Evolutionary conservation across 2,113 vertebrate species (phyloP).

Genomic region (Petrocephalus microphthalmus): DNA sequence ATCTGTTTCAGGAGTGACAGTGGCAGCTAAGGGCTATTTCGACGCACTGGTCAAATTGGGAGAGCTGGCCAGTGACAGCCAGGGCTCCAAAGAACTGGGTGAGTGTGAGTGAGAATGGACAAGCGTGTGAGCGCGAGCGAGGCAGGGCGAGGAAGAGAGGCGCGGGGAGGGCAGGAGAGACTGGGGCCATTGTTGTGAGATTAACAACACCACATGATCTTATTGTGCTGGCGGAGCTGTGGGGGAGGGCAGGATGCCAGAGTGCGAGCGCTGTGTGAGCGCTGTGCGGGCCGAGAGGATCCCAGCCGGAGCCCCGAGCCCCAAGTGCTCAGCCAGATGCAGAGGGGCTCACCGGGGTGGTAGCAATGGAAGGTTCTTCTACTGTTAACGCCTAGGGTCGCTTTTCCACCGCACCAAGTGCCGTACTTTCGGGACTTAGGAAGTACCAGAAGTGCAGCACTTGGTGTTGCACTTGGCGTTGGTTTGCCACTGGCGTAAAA

Average conservation of each 20-base stretch:
- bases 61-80: slow-evolving; percentile 75
- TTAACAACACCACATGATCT: slow-evolving; percentile 77
- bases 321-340: slow-evolving; percentile 31
- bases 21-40: slow-evolving; percentile 78
- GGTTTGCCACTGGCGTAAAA: too few species aligned
- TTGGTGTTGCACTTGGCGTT: too few species aligned
- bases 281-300: slow-evolving; percentile 47
- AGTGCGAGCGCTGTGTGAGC: slow-evolving; percentile 53
- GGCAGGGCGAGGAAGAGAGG: slow-evolving; percentile 38
- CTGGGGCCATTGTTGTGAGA: slow-evolving; percentile 69
- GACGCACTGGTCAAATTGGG: slow-evolving; percentile 76
- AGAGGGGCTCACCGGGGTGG: slow-evolving; percentile 13
- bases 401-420: too few species aligned
- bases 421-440: too few species aligned
- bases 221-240: slow-evolving; percentile 68
- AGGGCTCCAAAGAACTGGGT: slow-evolving; percentile 80
- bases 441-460: too few species aligned
- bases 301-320: slow-evolving; percentile 21
- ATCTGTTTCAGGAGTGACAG: slow-evolving; percentile 62
- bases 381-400: neutral
- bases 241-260: slow-evolving; percentile 67
- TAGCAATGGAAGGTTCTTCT: neutral
- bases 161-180: slow-evolving; percentile 48
- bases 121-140: slow-evolving; percentile 28
- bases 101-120: slow-evolving; percentile 38